These are phyloP conservation scores for Hyposmocoma kahamanoa DNA, from an alignment of 1,140 invertebrate genomes.

Conservation along the genomic window DNA sequence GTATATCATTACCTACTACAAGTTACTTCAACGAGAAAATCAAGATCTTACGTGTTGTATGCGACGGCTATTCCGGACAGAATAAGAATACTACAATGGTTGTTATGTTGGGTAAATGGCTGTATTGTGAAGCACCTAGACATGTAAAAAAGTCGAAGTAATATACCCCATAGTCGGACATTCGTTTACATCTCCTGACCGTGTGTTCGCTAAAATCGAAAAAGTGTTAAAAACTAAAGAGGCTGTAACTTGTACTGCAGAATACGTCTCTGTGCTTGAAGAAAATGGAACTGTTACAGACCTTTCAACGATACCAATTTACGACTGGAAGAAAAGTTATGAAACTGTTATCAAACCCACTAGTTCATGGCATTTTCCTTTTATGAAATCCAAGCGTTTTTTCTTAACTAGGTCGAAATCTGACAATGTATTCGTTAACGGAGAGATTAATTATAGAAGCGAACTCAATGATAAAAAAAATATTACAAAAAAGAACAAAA, in stretches of 20 bases:
- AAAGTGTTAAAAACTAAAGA: constrained; percentile 24
- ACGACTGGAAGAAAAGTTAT: constrained; percentile 12
- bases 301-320: constrained; percentile 7
- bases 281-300: constrained; percentile 9
- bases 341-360: constrained; percentile 10
- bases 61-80: constrained; percentile 18
- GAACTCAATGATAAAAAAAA: constrained; percentile 5
- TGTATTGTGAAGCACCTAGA: constrained; percentile 20
- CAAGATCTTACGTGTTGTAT: constrained; percentile 8
- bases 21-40: background rate
- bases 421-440: constrained; percentile 11
- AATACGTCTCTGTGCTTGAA: constrained; percentile 9
- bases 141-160: constrained; percentile 27
- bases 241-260: constrained; percentile 13
- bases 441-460: constrained; percentile 4
- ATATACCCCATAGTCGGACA: constrained; percentile 30
- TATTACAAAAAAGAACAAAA: constrained; percentile 12
- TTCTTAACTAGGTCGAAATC: constrained; percentile 8
- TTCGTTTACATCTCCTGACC: constrained; percentile 32
- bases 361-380: constrained; percentile 9
- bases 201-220: constrained; percentile 33
- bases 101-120: constrained; percentile 23
- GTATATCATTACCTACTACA: constrained; percentile 20
- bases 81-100: constrained; percentile 17
- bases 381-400: constrained; percentile 9